Percentiles rank a stretch among this genome's conserved stretches.
These are phyloP conservation scores for Tribolium madens DNA, from an alignment of 1,140 invertebrate species.

Conservation along the genomic window DNA sequence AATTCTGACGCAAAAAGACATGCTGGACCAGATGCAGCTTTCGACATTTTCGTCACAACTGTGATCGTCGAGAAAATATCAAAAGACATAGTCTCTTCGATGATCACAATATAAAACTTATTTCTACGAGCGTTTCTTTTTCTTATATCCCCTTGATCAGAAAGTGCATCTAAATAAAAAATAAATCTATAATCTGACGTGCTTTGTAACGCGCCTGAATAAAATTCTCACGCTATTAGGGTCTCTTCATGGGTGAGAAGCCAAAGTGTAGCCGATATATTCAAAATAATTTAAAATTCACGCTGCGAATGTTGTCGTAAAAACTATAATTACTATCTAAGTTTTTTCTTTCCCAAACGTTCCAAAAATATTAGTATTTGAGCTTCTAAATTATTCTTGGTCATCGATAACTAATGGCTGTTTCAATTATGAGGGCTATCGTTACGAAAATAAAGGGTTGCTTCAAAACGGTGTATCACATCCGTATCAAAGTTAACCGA, in stretches of 20 bases:
- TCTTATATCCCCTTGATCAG: too few species aligned
- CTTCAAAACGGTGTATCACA: not conserved
- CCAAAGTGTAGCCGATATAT: not conserved
- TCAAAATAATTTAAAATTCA: not conserved
- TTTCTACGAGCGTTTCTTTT: too few species aligned
- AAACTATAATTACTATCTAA: not conserved
- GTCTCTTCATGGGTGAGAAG: not conserved
- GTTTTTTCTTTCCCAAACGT: not conserved
- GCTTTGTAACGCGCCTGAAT: not conserved
- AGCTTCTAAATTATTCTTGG: not conserved
- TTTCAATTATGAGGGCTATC: not conserved
- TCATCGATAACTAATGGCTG: not conserved
- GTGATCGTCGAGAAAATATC: too few species aligned
- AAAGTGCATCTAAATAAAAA: not conserved
- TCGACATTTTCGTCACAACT: too few species aligned
- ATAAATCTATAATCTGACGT: not conserved
- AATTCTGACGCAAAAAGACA: conserved; percentile 23
- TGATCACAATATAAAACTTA: too few species aligned
- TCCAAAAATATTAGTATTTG: not conserved
- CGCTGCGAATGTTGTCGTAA: not conserved
- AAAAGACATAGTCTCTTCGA: too few species aligned
- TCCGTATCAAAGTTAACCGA: not conserved
- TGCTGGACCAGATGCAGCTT: not conserved
- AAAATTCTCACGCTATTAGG: not conserved
- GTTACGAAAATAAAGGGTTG: not conserved